phyloP scores from a whole-genome alignment of 2,888 invertebrate genomes.

The Pristionchus arcanus region DNA sequence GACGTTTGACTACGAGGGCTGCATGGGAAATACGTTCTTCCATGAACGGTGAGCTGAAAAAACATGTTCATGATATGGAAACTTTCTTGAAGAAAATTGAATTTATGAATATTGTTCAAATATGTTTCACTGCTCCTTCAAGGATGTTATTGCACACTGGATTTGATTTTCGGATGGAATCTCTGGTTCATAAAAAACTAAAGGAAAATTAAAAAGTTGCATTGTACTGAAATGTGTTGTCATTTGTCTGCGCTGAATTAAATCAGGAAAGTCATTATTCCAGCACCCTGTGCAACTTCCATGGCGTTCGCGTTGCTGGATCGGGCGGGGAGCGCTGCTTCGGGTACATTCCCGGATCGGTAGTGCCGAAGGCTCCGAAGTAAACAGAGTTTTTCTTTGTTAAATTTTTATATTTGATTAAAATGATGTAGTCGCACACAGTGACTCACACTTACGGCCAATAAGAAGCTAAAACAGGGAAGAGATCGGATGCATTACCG shows the following conservation, averaged over 20 bases:
- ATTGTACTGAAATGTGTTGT: too few species aligned
- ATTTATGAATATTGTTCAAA: neutral
- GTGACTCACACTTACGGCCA: too few species aligned
- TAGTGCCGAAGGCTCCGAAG: slow-evolving; percentile 9
- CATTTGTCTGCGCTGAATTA: neutral
- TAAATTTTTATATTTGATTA: neutral
- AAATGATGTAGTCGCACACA: too few species aligned
- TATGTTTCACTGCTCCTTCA: neutral
- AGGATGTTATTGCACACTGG: neutral
- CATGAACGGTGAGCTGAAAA: neutral
- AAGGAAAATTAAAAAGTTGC: neutral
- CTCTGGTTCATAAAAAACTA: neutral
- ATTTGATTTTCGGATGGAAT: neutral
- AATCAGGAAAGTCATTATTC: neutral
- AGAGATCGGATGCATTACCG: too few species aligned
- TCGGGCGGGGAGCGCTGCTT: slow-evolving; percentile 25
- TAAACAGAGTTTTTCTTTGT: neutral
- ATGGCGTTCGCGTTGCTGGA: neutral
- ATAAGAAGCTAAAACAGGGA: too few species aligned
- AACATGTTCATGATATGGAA: too few species aligned
- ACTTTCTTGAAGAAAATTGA: too few species aligned
- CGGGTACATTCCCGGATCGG: slow-evolving; percentile 24
- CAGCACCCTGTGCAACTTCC: slow-evolving; percentile 34
- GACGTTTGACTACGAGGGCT: slow-evolving; percentile 25
- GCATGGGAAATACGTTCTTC: slow-evolving; percentile 9